Evolutionary conservation across 1,140 invertebrate genomes (phyloP), one percentile per base, ranked within the genome.

Genomic region (Bombus sylvicola): DNA sequence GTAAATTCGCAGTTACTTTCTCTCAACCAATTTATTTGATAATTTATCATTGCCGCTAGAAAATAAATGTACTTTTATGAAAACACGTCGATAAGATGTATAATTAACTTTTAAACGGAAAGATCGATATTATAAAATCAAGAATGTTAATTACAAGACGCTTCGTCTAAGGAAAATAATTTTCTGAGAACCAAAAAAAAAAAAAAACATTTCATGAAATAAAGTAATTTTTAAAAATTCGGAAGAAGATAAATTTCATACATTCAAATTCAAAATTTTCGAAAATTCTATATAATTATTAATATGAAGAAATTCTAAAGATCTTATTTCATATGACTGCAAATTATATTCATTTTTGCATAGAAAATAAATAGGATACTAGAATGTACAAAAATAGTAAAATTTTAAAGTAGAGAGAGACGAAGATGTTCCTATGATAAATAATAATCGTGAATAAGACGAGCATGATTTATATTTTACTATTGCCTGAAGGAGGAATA

Each of bases 401-500:
- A 53, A 53, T 53, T 22, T 22, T 22, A 0, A 18, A 22, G 18
- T 53, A 53, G 1, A 2, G 1, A 2, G 47, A 22, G 18, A 53
- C 6, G 1, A 13, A 57, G 28, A 83, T 31, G 2, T 0, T 18
- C 15, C 12, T 47, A 2, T 25, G 47, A 62, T 34, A 57, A 84
- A 71, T 43, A 78, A 71, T 78, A 69, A 71, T 69, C 34, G 25
- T 8, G 25, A 10, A 39, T 53, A 37, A 68, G 9, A 31, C 10
- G 3, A 25, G 1, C 5, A 64, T 64, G 53, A 79, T 79, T 83
- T 83, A 83, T 59, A 25, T 18, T 18, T 5, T 5, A 53, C 18
- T 5, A 18, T 69, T 78, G 28, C 57, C 76, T 31, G 37, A 73
- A 9, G 68, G n/a, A 79, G 53, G 15, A 78, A 53, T 85, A 72